A percentile compares a stretch with the other conserved stretches of the same genome.
These are phyloP conservation scores for Noctua janthe DNA, from an alignment of 2,888 invertebrate genomes.

Conservation along the genomic window DNA sequence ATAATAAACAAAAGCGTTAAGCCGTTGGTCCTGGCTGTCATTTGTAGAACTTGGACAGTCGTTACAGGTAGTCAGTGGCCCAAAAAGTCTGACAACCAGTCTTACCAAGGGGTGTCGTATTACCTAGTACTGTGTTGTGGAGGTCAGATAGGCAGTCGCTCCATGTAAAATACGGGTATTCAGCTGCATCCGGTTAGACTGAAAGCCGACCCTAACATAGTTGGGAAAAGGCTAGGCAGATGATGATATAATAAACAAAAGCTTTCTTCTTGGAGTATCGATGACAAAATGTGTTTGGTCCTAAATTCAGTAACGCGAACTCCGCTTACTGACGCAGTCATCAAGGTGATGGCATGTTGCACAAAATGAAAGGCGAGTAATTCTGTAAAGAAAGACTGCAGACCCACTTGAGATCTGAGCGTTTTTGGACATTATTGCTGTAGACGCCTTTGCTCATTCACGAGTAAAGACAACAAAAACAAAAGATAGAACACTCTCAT, in stretches of 20 bases:
- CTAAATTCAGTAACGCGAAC: neutral
- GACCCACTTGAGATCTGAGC: neutral
- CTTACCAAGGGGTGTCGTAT: too few species aligned
- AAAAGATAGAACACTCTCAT: slow-evolving; percentile 7
- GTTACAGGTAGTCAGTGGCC: too few species aligned
- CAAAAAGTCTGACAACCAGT: too few species aligned
- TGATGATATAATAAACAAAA: neutral
- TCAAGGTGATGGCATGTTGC: neutral
- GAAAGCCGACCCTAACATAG: too few species aligned
- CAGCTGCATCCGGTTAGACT: too few species aligned
- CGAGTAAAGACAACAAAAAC: slow-evolving; percentile 4
- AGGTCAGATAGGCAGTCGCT: too few species aligned
- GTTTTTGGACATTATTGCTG: neutral
- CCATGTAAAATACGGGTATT: too few species aligned
- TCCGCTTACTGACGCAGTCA: neutral
- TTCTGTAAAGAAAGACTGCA: neutral
- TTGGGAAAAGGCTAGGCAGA: too few species aligned
- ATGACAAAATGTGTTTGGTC: neutral
- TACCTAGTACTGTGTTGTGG: too few species aligned
- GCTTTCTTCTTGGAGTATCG: neutral
- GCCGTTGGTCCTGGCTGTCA: too few species aligned
- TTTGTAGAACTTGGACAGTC: too few species aligned
- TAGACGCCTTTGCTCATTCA: neutral
- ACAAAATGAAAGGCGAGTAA: neutral
- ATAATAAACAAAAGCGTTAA: neutral